These are phyloP conservation scores for Sarcophaga carnaria DNA, from an alignment of 2,888 invertebrate species.

Conservation along the genomic window DNA sequence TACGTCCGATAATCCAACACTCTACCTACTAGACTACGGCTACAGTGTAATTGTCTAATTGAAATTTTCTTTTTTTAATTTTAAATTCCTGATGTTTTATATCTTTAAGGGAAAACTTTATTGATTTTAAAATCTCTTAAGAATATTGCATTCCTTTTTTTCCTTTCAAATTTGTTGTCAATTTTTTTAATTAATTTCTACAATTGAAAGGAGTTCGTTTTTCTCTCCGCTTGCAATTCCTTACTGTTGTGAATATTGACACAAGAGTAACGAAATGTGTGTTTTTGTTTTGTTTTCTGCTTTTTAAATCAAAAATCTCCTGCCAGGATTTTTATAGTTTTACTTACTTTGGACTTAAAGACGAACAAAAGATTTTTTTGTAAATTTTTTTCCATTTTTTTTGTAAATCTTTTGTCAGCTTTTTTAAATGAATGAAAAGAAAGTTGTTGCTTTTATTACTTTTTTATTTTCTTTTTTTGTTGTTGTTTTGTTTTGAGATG, in stretches of 20 bases:
- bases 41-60: no score
- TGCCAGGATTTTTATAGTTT: slow-evolving; percentile 59
- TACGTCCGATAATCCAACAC: no score
- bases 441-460: slow-evolving; percentile 53
- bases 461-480: neutral
- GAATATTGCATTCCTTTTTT: no score
- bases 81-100: neutral
- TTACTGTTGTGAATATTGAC: slow-evolving; percentile 32
- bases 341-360: slow-evolving; percentile 43
- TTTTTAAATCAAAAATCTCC: slow-evolving; percentile 52
- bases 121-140: neutral
- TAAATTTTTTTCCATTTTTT: neutral
- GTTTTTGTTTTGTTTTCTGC: slow-evolving; percentile 21
- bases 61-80: no score
- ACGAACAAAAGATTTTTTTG: slow-evolving; percentile 28
- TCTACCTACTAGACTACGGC: no score
- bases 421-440: slow-evolving; percentile 47
- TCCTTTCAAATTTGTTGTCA: neutral
- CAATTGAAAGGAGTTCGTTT: neutral
- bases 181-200: slow-evolving; percentile 34
- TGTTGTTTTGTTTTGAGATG: neutral
- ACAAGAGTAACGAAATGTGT: slow-evolving; percentile 17
- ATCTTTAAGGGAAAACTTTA: slow-evolving; percentile 1
- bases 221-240: neutral
- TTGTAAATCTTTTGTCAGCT: slow-evolving; percentile 53